Evolutionary conservation across 2,113 vertebrate genomes (phyloP).

Genomic region (Scopus umbretta): DNA sequence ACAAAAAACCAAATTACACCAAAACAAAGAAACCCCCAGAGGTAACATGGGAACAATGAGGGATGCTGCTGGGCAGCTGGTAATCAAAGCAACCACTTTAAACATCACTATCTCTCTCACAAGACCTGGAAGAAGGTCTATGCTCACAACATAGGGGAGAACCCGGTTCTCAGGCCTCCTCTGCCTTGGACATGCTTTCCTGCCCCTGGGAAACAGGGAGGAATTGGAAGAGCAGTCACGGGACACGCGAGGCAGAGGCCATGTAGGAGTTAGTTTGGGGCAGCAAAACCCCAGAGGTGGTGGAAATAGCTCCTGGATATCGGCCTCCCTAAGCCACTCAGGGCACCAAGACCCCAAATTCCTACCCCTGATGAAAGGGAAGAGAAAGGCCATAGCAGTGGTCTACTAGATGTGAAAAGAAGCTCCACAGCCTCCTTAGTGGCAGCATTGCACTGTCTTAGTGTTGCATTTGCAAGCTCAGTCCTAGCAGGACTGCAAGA

Average conservation of each 20-base stretch:
- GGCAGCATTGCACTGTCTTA: background rate
- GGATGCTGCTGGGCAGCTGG: background rate
- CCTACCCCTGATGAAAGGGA: background rate
- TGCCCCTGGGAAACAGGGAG: background rate
- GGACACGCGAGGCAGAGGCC: background rate
- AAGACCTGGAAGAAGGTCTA: background rate
- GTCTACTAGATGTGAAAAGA: background rate
- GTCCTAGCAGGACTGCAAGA: background rate
- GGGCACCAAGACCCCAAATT: background rate
- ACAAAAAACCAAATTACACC: background rate
- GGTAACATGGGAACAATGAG: background rate
- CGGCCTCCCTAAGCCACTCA: background rate
- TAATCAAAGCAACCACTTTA: background rate
- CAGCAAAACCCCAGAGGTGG: background rate
- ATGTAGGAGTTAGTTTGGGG: no score
- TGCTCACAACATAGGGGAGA: background rate
- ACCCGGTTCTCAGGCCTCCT: background rate
- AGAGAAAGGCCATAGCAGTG: background rate
- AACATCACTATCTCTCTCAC: background rate
- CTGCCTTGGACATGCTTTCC: background rate
- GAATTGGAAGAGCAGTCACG: background rate
- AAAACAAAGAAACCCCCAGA: background rate
- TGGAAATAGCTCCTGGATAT: background rate
- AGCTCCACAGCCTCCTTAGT: background rate
- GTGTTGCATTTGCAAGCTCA: background rate